Evolutionary conservation across 2,888 invertebrate genomes (phyloP), one percentile per base, ranked within the genome.

Genomic region (Myopa tessellatipennis): DNA sequence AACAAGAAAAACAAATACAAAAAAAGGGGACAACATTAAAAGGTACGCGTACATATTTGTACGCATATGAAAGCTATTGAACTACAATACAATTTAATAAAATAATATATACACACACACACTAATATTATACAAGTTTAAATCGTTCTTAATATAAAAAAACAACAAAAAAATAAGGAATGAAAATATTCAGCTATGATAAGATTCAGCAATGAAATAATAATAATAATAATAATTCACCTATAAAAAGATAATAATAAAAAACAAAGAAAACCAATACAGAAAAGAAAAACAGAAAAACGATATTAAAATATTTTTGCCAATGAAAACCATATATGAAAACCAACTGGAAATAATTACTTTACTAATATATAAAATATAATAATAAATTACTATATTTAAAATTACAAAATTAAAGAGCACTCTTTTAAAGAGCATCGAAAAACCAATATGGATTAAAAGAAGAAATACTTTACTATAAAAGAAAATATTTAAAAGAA

Each of bases 341-440:
- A 81, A 83, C 79, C 81, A 70, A 82, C 84, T 82, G 85, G 85
- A 85, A 85, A 84, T 84, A 83, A 85, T 85, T 85, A 85, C 85
- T 85, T 85, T 85, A 85, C 81, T 79, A 81, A 79, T 73, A 80
- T 77, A 78, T 74, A 52, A 79, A 81, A 68, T 45, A 70, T 68
- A 68, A 77, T 79, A 68, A 77, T 72, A 55, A 50, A 70, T 18
- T 55, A 65, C 26, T 26, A 45, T 45, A 45, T 45, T 45, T 45
- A 45, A 45, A 8, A 45, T 45, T 34, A 63, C 34, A 50, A 50
- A 50, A 63, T 60, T 58, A 67, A 50, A 34, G 50, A 74, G 55
- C 67, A 45, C 45, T 45, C 45, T 45, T 45, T 10, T 8, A 3
- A 45, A 10, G 45, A 45, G 45, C 6, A 45, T 45, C 1, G 45